A percentile compares a stretch with the other conserved stretches of the same genome.
Conservation (phyloP, 2,797 vertebrate species). For the Scolopax bukidnonensis region DNA sequence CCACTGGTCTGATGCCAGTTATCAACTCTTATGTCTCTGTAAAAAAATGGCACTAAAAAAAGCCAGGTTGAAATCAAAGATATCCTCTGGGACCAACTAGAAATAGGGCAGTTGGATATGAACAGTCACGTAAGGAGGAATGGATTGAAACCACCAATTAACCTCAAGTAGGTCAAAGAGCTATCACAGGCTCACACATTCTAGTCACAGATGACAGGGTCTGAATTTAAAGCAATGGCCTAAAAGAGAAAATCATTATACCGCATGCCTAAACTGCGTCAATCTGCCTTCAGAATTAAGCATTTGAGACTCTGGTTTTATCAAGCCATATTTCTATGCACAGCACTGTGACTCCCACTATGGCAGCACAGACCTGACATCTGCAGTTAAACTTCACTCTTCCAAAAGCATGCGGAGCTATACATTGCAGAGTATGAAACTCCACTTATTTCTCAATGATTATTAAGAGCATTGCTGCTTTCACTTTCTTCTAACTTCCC, state of each 20-base stretch:
- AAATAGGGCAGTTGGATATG: background rate
- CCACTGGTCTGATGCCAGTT: background rate
- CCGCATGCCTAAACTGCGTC: background rate
- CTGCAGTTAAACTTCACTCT: background rate
- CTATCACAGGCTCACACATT: background rate
- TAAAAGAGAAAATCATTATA: conserved; percentile 15
- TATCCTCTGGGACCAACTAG: background rate
- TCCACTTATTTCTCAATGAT: background rate
- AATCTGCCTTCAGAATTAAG: background rate
- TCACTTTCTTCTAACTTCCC: background rate
- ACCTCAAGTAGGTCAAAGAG: conserved; percentile 50
- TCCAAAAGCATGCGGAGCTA: background rate
- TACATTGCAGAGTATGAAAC: background rate
- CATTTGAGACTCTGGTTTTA: background rate
- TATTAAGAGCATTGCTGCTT: background rate
- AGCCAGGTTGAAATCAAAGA: background rate
- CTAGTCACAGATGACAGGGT: background rate
- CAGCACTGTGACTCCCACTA: background rate
- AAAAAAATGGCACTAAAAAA: background rate
- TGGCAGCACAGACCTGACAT: background rate
- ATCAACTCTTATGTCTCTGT: background rate
- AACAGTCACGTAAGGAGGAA: background rate
- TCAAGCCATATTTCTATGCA: background rate
- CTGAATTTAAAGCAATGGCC: conserved; percentile 34
- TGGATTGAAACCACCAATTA: conserved; percentile 29